Percentiles rank a stretch among this genome's conserved stretches.
Evolutionary conservation across 2,888 invertebrate species (phyloP).

Genomic region (Eucera pruinosa): DNA sequence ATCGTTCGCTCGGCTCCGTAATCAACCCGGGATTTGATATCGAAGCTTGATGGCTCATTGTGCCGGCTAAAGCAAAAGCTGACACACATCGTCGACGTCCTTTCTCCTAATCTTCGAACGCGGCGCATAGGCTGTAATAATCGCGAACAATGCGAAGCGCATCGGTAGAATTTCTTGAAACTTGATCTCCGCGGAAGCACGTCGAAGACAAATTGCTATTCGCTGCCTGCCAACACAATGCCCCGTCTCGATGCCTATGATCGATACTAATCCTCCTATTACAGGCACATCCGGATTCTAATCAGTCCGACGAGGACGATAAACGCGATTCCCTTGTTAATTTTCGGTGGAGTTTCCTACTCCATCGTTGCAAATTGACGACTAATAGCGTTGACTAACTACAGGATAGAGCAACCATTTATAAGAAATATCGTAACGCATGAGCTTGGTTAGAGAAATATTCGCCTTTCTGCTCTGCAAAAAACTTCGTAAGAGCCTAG

Average conservation of each 20-base stretch:
- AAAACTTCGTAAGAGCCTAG: too few relatives aligned
- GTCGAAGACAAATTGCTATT: conserved; percentile 57
- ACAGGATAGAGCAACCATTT: too few relatives aligned
- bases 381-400: too few relatives aligned
- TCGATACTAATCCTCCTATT: conserved; percentile 48
- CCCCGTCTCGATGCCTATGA: too few relatives aligned
- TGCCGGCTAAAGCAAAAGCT: conserved; percentile 8
- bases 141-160: conserved; percentile 38
- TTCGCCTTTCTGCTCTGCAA: too few relatives aligned
- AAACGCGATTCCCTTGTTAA: conserved; percentile 22
- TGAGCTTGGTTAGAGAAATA: too few relatives aligned
- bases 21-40: conserved; percentile 6
- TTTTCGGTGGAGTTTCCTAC: too few relatives aligned
- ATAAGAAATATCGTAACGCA: too few relatives aligned
- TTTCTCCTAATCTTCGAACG: conserved; percentile 29
- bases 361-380: too few relatives aligned
- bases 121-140: conserved; percentile 34
- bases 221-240: too few relatives aligned
- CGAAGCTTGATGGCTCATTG: conserved; percentile 12
- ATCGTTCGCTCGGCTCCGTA: not conserved
- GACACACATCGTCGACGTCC: conserved; percentile 25
- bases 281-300: conserved; percentile 32
- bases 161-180: conserved; percentile 24
- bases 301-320: conserved; percentile 28
- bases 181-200: conserved; percentile 31